Evolutionary conservation across 1,140 invertebrate genomes (phyloP).

Genomic region (Leptopilina boulardi): DNA sequence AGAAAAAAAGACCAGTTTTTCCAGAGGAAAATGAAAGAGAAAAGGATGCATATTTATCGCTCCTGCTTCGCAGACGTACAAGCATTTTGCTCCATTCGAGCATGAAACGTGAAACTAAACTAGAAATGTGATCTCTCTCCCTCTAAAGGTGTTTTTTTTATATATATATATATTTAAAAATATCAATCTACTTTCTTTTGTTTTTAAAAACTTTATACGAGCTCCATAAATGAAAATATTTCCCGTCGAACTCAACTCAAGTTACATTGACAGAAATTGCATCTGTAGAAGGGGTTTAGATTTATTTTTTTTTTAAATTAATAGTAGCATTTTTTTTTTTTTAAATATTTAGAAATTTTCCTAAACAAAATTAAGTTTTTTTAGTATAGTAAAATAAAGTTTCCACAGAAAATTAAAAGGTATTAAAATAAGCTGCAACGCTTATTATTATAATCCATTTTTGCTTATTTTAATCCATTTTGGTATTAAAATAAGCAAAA

Average conservation of each 20-base stretch:
- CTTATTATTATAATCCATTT: too few species aligned
- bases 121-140: slow-evolving; percentile 41
- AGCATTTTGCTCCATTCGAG: slow-evolving; percentile 38
- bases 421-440: too few species aligned
- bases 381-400: too few species aligned
- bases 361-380: too few species aligned
- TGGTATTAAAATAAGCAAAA: too few species aligned
- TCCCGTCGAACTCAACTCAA: not conserved
- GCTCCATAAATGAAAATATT: slow-evolving; percentile 5
- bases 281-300: not conserved
- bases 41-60: slow-evolving; percentile 44
- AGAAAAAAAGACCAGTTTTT: slow-evolving; percentile 26
- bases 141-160: not conserved
- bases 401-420: too few species aligned
- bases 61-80: slow-evolving; percentile 34
- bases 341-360: not conserved
- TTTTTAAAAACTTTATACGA: not conserved
- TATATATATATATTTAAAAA: slow-evolving; percentile 12
- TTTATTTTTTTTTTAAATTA: not conserved
- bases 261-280: not conserved
- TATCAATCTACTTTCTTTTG: not conserved
- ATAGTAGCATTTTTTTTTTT: not conserved
- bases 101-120: slow-evolving; percentile 48
- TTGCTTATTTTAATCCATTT: too few species aligned
- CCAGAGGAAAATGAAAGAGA: slow-evolving; percentile 17